Conservation (phyloP, 2,888 invertebrate species). For the Shargacucullia verbasci region DNA sequence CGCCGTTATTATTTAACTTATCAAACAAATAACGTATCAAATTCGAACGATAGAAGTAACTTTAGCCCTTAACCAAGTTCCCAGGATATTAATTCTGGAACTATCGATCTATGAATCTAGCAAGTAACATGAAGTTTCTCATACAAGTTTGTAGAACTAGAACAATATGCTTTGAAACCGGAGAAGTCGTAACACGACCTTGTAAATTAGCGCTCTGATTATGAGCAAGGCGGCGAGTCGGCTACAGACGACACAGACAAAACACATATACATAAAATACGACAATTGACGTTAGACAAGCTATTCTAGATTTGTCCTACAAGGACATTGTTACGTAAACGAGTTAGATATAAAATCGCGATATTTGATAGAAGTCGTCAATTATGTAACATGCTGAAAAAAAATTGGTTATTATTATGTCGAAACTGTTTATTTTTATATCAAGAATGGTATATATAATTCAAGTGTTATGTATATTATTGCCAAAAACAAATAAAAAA, state of each 20-base stretch:
- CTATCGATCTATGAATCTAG: conserved; percentile 3
- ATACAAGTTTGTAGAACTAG: conserved; percentile 13
- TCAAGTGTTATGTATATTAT: too few species aligned
- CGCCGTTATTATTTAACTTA: neutral
- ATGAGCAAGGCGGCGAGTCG: conserved; percentile 10
- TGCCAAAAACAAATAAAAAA: too few species aligned
- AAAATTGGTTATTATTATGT: too few species aligned
- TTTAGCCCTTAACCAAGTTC: neutral
- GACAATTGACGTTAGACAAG: too few species aligned
- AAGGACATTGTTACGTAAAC: too few species aligned
- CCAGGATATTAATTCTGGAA: conserved; percentile 9
- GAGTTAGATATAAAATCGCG: too few species aligned
- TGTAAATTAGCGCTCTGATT: conserved; percentile 33
- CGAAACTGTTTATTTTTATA: too few species aligned
- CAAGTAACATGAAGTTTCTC: conserved; percentile 15
- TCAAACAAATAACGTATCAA: neutral
- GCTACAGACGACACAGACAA: neutral
- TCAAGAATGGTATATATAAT: too few species aligned
- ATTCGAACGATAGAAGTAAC: conserved; percentile 6
- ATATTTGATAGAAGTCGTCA: too few species aligned
- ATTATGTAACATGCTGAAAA: too few species aligned
- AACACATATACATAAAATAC: too few species aligned
- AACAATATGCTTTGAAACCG: conserved; percentile 23
- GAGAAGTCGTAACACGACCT: conserved; percentile 8
- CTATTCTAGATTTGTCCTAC: too few species aligned